phyloP scores from a whole-genome alignment of 2,113 vertebrate species.

The Carassius carassius region DNA sequence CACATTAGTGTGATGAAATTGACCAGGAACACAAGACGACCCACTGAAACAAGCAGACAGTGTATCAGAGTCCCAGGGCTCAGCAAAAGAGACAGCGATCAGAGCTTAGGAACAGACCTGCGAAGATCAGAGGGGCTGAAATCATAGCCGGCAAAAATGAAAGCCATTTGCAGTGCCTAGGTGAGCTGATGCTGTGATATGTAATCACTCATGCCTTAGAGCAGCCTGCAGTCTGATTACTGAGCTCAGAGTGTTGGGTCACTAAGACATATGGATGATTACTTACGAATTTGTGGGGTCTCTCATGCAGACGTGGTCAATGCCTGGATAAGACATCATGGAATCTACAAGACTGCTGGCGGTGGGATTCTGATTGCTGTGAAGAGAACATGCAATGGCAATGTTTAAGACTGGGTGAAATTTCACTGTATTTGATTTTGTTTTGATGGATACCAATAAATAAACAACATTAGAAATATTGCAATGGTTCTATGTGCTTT shows the following conservation, averaged over 20 bases:
- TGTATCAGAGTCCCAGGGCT: not conserved
- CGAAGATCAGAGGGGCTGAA: not conserved
- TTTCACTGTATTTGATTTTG: not conserved
- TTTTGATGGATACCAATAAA: not conserved
- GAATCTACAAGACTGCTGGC: slow-evolving; percentile 76
- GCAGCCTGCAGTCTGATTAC: slow-evolving; percentile 19
- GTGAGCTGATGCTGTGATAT: slow-evolving; percentile 27
- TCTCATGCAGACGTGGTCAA: slow-evolving; percentile 82
- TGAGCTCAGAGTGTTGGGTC: not conserved
- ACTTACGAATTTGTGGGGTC: slow-evolving; percentile 67
- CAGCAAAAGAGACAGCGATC: not conserved
- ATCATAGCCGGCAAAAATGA: slow-evolving; percentile 19
- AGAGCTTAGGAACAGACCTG: slow-evolving; percentile 22
- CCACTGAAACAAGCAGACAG: slow-evolving; percentile 45
- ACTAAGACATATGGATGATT: slow-evolving; percentile 15
- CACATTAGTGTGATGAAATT: slow-evolving; percentile 24
- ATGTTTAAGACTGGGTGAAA: not conserved
- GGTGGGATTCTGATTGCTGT: slow-evolving; percentile 82
- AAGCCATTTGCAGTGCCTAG: slow-evolving; percentile 32
- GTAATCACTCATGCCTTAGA: slow-evolving; percentile 31
- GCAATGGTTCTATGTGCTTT: not conserved
- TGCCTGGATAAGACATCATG: slow-evolving; percentile 87
- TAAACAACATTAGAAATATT: not conserved
- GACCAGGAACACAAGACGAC: slow-evolving; percentile 50
- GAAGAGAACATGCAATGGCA: slow-evolving; percentile 36